A percentile compares a stretch with the other conserved stretches of the same genome.
Evolutionary conservation across 2,888 invertebrate species (phyloP).

Genomic region (Ophion ventricosus): DNA sequence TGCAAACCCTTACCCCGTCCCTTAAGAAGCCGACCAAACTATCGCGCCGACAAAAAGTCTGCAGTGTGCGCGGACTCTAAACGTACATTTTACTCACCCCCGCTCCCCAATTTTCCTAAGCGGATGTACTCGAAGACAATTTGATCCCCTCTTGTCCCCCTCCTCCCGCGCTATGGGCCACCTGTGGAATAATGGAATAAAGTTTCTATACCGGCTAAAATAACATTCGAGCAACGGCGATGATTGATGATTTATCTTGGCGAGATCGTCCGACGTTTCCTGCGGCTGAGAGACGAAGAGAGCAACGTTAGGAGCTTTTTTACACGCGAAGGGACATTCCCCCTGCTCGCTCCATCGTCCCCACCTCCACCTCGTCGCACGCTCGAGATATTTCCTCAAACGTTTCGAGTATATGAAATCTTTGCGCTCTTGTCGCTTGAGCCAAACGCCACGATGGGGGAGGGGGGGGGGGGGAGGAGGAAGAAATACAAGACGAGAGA

Average conservation of each 20-base stretch:
- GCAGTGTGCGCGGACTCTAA: too few species aligned
- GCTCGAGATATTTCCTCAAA: neutral
- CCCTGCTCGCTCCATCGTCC: too few species aligned
- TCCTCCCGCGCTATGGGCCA: neutral
- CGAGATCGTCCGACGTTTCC: slow-evolving; percentile 27
- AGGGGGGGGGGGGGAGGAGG: slow-evolving; percentile 16
- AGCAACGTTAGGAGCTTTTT: neutral
- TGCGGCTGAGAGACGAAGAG: slow-evolving; percentile 2
- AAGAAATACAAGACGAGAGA: slow-evolving; percentile 9
- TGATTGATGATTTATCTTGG: slow-evolving; percentile 49
- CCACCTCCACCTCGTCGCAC: neutral
- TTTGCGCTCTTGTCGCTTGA: neutral
- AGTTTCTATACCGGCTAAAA: slow-evolving; percentile 52
- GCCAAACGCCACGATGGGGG: neutral
- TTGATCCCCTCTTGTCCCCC: neutral
- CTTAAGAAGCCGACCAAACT: too few species aligned
- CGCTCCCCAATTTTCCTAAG: neutral
- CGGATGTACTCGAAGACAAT: too few species aligned
- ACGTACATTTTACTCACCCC: neutral
- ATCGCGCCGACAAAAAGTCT: too few species aligned
- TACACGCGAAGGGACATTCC: neutral
- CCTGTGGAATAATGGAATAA: slow-evolving; percentile 64
- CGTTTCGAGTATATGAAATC: neutral
- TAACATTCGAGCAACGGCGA: slow-evolving; percentile 27
- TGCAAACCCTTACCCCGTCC: too few species aligned